Base-by-base conservation (phyloP, 2,888 invertebrate genomes). In the Caprella mutica region DNA sequence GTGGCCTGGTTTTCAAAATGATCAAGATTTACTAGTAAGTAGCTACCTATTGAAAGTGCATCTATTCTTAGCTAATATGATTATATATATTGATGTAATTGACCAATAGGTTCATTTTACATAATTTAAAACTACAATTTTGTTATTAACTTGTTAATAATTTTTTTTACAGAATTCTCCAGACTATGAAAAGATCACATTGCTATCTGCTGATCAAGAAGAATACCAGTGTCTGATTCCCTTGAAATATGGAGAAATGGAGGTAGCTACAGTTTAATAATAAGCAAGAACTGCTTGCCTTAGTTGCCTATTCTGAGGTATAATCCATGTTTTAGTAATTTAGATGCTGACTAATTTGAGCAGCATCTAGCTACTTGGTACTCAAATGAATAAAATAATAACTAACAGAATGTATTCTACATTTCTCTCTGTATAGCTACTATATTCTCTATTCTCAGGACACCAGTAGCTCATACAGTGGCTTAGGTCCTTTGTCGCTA, bases 181-280 rank as follows among this genome's bases (percentile, higher is more conserved):
- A 9, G 65, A 69, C 57, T 62, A 66, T 58, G 83, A 86, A 68
- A 73, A 80, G 12, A 73, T 88, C 55, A 74, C 80, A 65, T 80
- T 90, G 52, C 81, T 79, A 53, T 86, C 89, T 14, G 77, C 81
- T 17, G 81, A 85, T 63, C 81, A 86, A 69, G 93, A 94, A 70
- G 80, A 81, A 66, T 94, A 90, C 71, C 79, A 82, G 58, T 94
- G 94, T 71, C 75, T 80, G 9, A 76, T 93, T 67, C 92, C 92
- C 12, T 80, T 82, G 60, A 73, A 82, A 8, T 67, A 69, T 44
- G 71, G 72, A 46, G 68, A 69, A 35, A 67, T 68, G 55, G 69
- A 69, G 67, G 65, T 65, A 3, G 19, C 23, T 19, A 9, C 14
- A n/a, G n/a, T n/a, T n/a, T n/a, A n/a, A n/a, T n/a, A n/a, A n/a